Evolutionary conservation across 2,888 invertebrate species (phyloP).

Genomic region (Teleiodes luculella): DNA sequence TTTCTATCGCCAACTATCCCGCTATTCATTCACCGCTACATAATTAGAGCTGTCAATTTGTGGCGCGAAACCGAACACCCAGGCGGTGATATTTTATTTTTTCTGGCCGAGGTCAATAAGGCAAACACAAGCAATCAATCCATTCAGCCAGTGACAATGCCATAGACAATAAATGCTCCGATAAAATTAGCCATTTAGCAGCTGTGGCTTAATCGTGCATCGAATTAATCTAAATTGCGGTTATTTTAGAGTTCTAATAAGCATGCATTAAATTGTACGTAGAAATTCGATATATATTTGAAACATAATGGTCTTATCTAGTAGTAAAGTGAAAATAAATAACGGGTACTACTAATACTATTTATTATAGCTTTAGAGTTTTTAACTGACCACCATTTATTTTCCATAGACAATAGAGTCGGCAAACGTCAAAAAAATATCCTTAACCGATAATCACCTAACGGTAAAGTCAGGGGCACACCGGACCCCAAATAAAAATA

Average conservation of each 20-base stretch:
- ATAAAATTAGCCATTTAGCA: slow-evolving; percentile 34
- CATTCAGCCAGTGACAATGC: not conserved
- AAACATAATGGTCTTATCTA: too few species aligned
- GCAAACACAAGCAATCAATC: not conserved
- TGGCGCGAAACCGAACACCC: slow-evolving; percentile 40
- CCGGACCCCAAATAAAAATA: slow-evolving; percentile 46
- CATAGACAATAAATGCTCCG: slow-evolving; percentile 8
- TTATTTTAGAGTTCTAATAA: not conserved
- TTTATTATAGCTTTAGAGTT: too few species aligned
- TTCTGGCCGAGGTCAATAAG: slow-evolving; percentile 41
- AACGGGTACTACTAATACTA: too few species aligned
- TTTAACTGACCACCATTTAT: too few species aligned
- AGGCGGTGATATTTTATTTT: slow-evolving; percentile 47
- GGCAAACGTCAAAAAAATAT: slow-evolving; percentile 1
- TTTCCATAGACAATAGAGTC: not conserved
- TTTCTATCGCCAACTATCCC: not conserved
- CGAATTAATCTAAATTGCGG: not conserved
- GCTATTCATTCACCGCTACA: slow-evolving; percentile 1
- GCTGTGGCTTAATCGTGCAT: slow-evolving; percentile 39
- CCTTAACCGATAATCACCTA: slow-evolving; percentile 25
- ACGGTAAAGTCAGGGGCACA: slow-evolving; percentile 35
- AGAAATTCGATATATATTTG: too few species aligned
- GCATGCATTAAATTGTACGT: too few species aligned
- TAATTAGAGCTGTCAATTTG: slow-evolving; percentile 16
- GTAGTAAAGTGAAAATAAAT: too few species aligned